These are phyloP conservation scores for Papilio helenus DNA, from an alignment of 1,140 invertebrate genomes.

Conservation along the genomic window DNA sequence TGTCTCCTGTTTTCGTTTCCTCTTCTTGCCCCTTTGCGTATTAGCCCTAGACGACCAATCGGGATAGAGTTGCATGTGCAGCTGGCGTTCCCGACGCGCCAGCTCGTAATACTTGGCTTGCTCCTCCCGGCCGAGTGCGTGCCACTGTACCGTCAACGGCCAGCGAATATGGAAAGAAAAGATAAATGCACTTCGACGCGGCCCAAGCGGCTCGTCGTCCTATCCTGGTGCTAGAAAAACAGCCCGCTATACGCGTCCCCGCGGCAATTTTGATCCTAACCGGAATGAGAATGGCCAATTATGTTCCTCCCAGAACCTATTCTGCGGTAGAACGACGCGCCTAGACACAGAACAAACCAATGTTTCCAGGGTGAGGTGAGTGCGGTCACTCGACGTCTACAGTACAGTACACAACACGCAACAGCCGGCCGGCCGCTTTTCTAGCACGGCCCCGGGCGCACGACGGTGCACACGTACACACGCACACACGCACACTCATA, in stretches of 20 bases:
- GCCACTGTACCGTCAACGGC: conserved; percentile 90
- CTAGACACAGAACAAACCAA: conserved; percentile 81
- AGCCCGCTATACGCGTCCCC: conserved; percentile 73
- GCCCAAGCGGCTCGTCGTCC: conserved; percentile 61
- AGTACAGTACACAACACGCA: conserved; percentile 79
- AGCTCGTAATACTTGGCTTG: conserved; percentile 99
- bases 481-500: conserved; percentile 79
- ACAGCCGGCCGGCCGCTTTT: conserved; percentile 76
- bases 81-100: conserved; percentile 98
- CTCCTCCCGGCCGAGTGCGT: conserved; percentile 98
- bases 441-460: conserved; percentile 76
- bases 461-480: conserved; percentile 64
- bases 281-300: conserved; percentile 80
- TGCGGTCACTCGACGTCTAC: conserved; percentile 80
- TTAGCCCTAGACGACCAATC: conserved; percentile 99
- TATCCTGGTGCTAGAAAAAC: conserved; percentile 84
- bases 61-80: conserved; percentile 99
- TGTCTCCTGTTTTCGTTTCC: conserved; percentile 99
- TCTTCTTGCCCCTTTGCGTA: conserved; percentile 98
- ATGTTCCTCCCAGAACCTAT: conserved; percentile 82
- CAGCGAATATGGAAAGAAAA: conserved; percentile 83
- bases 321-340: conserved; percentile 78
- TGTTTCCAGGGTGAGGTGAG: conserved; percentile 74
- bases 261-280: conserved; percentile 77
- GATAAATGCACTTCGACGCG: conserved; percentile 80